These are phyloP conservation scores for Drosophila lacertosa DNA, from an alignment of 1,140 invertebrate species.

Conservation along the genomic window DNA sequence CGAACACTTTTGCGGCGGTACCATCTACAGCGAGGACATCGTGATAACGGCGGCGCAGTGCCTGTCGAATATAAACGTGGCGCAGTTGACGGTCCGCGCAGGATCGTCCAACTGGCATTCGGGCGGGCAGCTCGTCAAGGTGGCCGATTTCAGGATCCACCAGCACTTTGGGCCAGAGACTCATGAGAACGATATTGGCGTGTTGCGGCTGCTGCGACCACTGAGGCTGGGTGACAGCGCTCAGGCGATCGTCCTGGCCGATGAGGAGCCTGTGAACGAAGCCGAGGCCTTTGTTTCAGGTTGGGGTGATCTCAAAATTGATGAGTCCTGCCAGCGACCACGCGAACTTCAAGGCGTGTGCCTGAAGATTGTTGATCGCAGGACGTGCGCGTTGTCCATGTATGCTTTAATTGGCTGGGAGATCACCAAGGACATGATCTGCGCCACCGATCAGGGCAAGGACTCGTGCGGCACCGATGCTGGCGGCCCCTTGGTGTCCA, in stretches of 20 bases:
- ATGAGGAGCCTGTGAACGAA: neutral
- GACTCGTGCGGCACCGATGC: constrained; percentile 28
- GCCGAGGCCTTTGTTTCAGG: neutral
- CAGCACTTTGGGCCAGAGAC: neutral
- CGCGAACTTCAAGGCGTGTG: neutral
- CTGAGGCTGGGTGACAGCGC: neutral
- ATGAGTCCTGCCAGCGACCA: neutral
- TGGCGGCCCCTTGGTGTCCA: constrained; percentile 29
- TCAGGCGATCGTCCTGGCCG: neutral
- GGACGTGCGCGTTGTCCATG: neutral
- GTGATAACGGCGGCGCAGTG: constrained; percentile 11
- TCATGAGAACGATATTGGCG: constrained; percentile 8
- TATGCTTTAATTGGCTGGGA: neutral
- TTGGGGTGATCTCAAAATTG: neutral
- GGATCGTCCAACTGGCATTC: neutral
- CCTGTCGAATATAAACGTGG: neutral
- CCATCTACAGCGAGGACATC: neutral
- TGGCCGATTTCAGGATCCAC: neutral
- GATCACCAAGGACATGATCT: constrained; percentile 38
- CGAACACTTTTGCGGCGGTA: constrained; percentile 2
- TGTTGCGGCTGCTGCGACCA: neutral
- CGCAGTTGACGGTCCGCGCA: neutral
- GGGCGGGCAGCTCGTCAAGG: constrained; percentile 1
- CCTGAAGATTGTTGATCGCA: neutral
- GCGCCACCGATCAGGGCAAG: constrained; percentile 20